Evolutionary conservation across 1,140 invertebrate genomes (phyloP), one percentile per base, ranked within the genome.

Genomic region (Drosophila watanabei): DNA sequence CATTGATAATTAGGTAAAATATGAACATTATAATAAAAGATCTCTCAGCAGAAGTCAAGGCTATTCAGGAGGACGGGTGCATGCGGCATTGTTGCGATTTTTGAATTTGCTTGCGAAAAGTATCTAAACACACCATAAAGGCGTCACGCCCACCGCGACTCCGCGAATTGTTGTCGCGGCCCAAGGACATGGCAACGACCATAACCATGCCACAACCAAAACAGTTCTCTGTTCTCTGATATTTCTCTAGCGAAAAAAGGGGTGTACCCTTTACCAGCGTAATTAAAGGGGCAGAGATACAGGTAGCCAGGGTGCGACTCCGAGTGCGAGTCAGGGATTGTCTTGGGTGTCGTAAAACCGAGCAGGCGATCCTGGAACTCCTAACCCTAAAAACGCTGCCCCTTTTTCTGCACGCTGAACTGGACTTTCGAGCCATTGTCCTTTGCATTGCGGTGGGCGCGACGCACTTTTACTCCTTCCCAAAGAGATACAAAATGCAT

Each of bases 91-190:
- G 87, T 90, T 91, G 37, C 65, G 51, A 82, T 90, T 78, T 68
- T 80, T 65, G 69, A 66, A 90, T 80, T 57, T 91, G 86, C 86
- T 90, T 91, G 86, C 86, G 86, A 90, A 90, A 90, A 82, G 79
- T 91, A 90, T 90, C 82, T 90, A 90, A 90, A 90, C 87, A 90
- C 79, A 87, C 72, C 87, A 91, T 90, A 90, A 90, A 90, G 54
- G 79, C 49, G 86, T 90, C 86, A 90, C 87, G 87, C 87, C 88
- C 88, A 80, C 87, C 88, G 83, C 87, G 75, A 90, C 80, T 63
- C 56, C 37, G 59, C 62, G 72, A 88, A 64, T 66, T 48, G 66
- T 35, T 54, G 52, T 54, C 14, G 33, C 16, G 20, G 35, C 37
- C 63, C 81, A 88, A 91, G 86, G 86, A 87, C 87, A 71, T 39